Base-by-base conservation (phyloP, 2,888 invertebrate genomes). In the Lasioglossum pauxillum region DNA sequence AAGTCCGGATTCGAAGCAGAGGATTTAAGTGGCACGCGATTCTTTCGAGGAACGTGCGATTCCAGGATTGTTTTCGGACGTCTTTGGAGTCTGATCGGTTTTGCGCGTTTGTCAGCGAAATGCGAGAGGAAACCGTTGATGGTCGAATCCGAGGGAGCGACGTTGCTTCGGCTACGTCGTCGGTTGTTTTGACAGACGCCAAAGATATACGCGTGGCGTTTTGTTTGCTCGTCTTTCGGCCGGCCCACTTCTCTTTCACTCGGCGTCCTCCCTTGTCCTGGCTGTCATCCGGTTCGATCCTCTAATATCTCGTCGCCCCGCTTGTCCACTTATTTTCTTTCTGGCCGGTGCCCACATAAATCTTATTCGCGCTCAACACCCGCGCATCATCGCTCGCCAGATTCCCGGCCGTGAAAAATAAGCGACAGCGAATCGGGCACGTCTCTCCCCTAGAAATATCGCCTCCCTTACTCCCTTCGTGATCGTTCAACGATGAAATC, bases 121-220 rank as follows among this genome's bases (percentile, higher is more conserved):
- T 1, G n/a, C n/a, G 57, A 60, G 31, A 41, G 64, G 23, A 31
- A 76, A 67, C 35, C 14, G 78, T 10, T 57, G 75, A 86, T 83
- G 85, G 83, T 84, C 84, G 82, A 84, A 75, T 83, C 74, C 80
- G 82, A 74, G 82, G 90, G 87, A 89, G 89, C 88, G 80, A 31
- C 64, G 64, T 31, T 64, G 64, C 31, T 85, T 85, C 88, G 82
- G 86, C 64, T 41, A 87, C 87, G 89, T 83, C 92, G 86, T 83
- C 90, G 90, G 88, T 89, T 93, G 93, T 93, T 93, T 93, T 93
- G 93, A 93, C 93, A 93, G 93, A 92, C 92, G 91, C 90, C 91
- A 88, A 84, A 91, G 89, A 90, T 90, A 91, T 89, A 92, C 85
- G 88, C 85, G 88, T 85, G 64, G 86, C 86, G 88, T 89, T 92